Percentiles rank a stretch among this genome's conserved stretches.
These are phyloP conservation scores for Diabrotica undecimpunctata DNA, from an alignment of 1,140 invertebrate species.

Conservation along the genomic window DNA sequence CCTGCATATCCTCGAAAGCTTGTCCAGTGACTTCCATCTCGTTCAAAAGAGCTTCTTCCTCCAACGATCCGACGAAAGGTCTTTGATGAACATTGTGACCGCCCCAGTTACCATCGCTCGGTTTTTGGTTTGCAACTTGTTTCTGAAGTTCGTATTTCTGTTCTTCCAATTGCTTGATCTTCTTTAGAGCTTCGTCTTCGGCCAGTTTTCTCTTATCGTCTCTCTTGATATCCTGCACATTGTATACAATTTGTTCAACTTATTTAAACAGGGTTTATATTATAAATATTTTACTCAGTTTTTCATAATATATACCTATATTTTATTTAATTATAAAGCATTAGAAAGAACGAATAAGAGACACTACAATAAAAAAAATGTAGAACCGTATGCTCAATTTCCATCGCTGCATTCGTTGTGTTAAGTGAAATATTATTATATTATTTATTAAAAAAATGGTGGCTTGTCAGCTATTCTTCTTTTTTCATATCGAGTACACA, in stretches of 20 bases:
- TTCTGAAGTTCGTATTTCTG: constrained; percentile 80
- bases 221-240: constrained; percentile 77
- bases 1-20: constrained; percentile 98
- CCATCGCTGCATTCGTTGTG: no score
- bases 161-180: constrained; percentile 93
- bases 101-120: constrained; percentile 60
- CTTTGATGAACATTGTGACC: constrained; percentile 48
- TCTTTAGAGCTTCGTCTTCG: constrained; percentile 90
- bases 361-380: no score
- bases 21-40: constrained; percentile 99
- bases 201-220: constrained; percentile 89
- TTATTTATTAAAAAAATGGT: no score
- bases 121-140: constrained; percentile 80
- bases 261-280: no score
- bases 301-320: no score
- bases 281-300: no score
- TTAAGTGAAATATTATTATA: no score
- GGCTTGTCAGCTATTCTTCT: no score
- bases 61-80: constrained; percentile 67
- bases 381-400: no score
- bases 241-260: constrained; percentile 6
- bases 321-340: no score
- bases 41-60: constrained; percentile 94
- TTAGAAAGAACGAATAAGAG: no score
- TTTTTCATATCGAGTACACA: no score